phyloP scores from a whole-genome alignment of 2,888 invertebrate genomes.

The Hyposoter didymator region DNA sequence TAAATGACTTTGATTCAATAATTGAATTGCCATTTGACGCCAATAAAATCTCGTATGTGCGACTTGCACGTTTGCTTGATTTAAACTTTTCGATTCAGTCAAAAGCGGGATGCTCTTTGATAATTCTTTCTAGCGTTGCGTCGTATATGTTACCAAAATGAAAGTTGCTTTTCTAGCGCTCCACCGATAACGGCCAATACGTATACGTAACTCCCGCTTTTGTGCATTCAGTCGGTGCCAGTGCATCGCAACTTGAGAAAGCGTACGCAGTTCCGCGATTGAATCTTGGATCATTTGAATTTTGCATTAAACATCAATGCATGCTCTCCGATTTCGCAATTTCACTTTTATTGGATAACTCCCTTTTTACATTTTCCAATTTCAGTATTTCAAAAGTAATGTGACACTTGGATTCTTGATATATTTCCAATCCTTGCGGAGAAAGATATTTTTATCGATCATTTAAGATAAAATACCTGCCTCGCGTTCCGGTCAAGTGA shows the following conservation, averaged over 20 bases:
- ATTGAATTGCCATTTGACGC: no score
- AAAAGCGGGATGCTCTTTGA: constrained; percentile 71
- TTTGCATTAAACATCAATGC: constrained; percentile 83
- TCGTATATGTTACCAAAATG: constrained; percentile 77
- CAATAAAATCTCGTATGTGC: not conserved
- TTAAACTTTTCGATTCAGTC: not conserved
- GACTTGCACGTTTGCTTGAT: not conserved
- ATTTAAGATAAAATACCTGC: not conserved
- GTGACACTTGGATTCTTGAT: constrained; percentile 18
- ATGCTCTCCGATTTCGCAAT: constrained; percentile 77
- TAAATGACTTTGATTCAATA: not conserved
- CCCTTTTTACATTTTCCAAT: constrained; percentile 57
- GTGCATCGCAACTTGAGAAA: constrained; percentile 40
- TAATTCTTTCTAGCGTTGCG: constrained; percentile 81
- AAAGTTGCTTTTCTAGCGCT: not conserved
- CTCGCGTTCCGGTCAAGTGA: no score
- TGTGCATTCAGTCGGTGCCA: not conserved
- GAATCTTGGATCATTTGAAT: constrained; percentile 79
- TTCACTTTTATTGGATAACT: constrained; percentile 78
- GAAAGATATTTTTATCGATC: not conserved
- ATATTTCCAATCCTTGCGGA: not conserved
- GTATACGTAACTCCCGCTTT: constrained; percentile 3
- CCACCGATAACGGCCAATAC: constrained; percentile 11
- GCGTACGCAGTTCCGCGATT: constrained; percentile 33
- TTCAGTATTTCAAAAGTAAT: constrained; percentile 21